Evolutionary conservation across 2,888 invertebrate genomes (phyloP), one percentile per base, ranked within the genome.

Genomic region (Chalcosyrphus nemorum): DNA sequence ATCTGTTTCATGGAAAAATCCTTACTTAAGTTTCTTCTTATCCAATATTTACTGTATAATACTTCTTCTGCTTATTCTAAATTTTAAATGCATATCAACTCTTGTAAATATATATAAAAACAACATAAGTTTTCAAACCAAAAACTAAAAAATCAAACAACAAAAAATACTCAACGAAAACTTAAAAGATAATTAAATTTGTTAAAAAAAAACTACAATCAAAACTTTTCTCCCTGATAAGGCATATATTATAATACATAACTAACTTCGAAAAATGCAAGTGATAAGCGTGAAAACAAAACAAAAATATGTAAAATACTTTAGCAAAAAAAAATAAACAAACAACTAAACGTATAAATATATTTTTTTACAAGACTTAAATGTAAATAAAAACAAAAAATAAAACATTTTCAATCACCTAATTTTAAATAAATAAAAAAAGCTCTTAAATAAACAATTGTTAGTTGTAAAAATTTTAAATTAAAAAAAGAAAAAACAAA

Each of bases 311-410:
- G 54, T 72, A 35, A 72, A 68, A 52, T 54, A 54, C 59, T 59
- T 71, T n/a, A n/a, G n/a, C n/a, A n/a, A n/a, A 74, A 29, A 7
- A 61, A 68, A 59, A 32, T 54, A 41, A 24, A 52, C 24, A 63
- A 43, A 17, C 41, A 70, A 81, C 72, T 82, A n/a, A n/a, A 78
- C 50, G 59, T 74, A 82, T 74, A 68, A 72, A 74, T 82, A 78
- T 80, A 75, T 86, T 65, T 86, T 86, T 78, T 71, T 86, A 76
- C 74, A 86, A 66, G 74, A 80, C 71, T 82, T 77, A 75, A 70
- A 77, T 50, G 54, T 84, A 86, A 85, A 82, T 81, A 72, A 71
- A 59, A 68, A 76, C 4, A 65, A 66, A 65, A 66, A 35, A 65
- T 50, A 4, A 35, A 35, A 50, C 27, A 70, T 68, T 61, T 75